Percentiles rank a stretch among this genome's conserved stretches.
These are phyloP conservation scores for Antedon bifida DNA, from an alignment of 35 echinoderm and acorn worm species.

Conservation along the genomic window DNA sequence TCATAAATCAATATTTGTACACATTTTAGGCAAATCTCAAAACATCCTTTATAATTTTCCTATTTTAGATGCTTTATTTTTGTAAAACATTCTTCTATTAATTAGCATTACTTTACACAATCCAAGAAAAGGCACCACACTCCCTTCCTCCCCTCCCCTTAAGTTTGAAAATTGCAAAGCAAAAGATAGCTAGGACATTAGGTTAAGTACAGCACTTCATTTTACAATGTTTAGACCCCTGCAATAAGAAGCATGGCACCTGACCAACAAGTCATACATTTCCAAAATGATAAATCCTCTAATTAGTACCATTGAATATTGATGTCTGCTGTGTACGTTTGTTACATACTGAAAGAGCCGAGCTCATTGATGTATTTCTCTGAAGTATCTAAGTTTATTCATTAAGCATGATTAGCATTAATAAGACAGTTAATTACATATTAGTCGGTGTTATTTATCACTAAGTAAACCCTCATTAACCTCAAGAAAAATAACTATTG, in stretches of 20 bases:
- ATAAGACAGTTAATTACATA: background rate
- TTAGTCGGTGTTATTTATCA: background rate
- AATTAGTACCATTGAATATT: background rate
- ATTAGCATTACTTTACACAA: too few relatives aligned
- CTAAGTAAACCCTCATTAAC: background rate
- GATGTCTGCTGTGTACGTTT: background rate
- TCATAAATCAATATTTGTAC: too few relatives aligned
- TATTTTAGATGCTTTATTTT: too few relatives aligned
- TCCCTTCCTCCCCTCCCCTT: too few relatives aligned
- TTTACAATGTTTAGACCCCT: too few relatives aligned
- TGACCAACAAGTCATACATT: background rate
- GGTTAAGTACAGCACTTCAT: too few relatives aligned
- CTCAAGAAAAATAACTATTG: background rate
- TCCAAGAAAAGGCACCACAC: too few relatives aligned
- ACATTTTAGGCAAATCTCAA: too few relatives aligned
- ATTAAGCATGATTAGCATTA: background rate
- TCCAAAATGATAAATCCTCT: background rate
- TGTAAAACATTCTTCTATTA: too few relatives aligned
- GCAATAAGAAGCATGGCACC: background rate
- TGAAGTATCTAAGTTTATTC: background rate
- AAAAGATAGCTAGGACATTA: too few relatives aligned
- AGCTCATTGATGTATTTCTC: background rate
- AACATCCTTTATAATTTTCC: too few relatives aligned
- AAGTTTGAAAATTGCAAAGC: too few relatives aligned
- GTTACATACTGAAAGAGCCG: background rate